Evolutionary conservation across 1,140 invertebrate species (phyloP), one percentile per base, ranked within the genome.

Genomic region (Linepithema humile): DNA sequence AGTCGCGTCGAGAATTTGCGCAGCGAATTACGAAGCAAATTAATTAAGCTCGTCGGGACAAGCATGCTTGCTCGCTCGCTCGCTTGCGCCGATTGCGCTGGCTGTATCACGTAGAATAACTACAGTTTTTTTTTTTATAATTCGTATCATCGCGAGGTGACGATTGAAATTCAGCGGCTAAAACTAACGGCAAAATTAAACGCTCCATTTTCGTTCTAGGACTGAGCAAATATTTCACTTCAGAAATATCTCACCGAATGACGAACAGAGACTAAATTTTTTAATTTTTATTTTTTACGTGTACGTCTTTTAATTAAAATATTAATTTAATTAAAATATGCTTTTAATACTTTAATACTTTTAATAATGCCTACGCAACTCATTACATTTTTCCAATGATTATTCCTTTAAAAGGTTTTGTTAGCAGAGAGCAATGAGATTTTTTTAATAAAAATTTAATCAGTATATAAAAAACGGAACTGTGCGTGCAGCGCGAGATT

Each of bases 361-460:
- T 40, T 40, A 12, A 15, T 3, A 45, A 15, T 45, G 43, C 43
- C 10, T 15, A 15, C 43, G 43, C 10, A 32, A 43, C 32, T 29
- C 10, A 2, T 12, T 53, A 40, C 40, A 69, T 29, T 55, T 55
- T 65, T 40, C 10, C 15, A n/a, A 12, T 29, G 5, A 70, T 43
- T 57, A 55, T 70, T 70, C 9, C 32, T 57, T 43, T 20, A 29
- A 29, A 20, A 3, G 6, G 29, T 32, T 45, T 48, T 9, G 3
- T 67, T 5, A n/a, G 7, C 12, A 40, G 23, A 0, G 38, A 40
- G 20, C 1, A 3, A 53, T 10, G 23, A 32, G 10, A 3, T 1
- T 23, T 57, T n/a, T 80, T 78, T 78, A 40, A 78, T 70, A 80
- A 23, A 80, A n/a, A 70, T 43, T 32, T 43, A 65, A 55, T 69